Evolutionary conservation across 2,888 invertebrate genomes (phyloP), one percentile per base, ranked within the genome.

Genomic region (Brachynemurus nebulosus): DNA sequence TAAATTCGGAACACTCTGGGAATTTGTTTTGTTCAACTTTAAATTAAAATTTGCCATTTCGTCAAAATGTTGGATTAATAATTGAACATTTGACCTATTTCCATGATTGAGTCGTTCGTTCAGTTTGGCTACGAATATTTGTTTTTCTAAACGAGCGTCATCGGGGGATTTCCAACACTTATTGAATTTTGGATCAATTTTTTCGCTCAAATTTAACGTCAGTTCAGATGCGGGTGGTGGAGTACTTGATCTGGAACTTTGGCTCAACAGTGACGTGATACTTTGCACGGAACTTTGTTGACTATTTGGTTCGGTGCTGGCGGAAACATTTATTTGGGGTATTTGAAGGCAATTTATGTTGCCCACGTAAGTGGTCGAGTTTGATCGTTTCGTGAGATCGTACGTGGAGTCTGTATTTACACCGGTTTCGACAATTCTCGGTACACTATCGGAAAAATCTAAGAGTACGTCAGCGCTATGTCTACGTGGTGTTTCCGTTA

Each of bases 81-180:
- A 79, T 46, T 77, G 79, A 1, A 84, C 83, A 59, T 78, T 51
- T 9, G 40, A 40, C 1, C 11, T 12, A 16, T n/a, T 36, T 36
- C 18, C 36, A 25, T 21, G 14, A n/a, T 23, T 23, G 17, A 14
- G n/a, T n/a, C 18, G 14, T 14, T 40, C 27, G 14, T 40, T 40
- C 6, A 14, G 12, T 20, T 34, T 33, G 14, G 18, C 12, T 14
- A 42, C 19, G 14, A 33, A 42, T 27, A 34, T 16, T 17, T 42
- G 19, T 19, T 72, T 72, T 0, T 80, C 77, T 16, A 80, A 72
- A 45, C 79, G 64, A 42, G 75, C 76, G 53, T 80, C 78, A 52
- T 79, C 78, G 1, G 80, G 80, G 0, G 79, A 79, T 54, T 74
- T 76, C 80, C 80, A 80, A 16, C 74, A 77, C 51, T 76, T 78